Evolutionary conservation across 2,888 invertebrate genomes (phyloP).

Genomic region (Arge pagana): DNA sequence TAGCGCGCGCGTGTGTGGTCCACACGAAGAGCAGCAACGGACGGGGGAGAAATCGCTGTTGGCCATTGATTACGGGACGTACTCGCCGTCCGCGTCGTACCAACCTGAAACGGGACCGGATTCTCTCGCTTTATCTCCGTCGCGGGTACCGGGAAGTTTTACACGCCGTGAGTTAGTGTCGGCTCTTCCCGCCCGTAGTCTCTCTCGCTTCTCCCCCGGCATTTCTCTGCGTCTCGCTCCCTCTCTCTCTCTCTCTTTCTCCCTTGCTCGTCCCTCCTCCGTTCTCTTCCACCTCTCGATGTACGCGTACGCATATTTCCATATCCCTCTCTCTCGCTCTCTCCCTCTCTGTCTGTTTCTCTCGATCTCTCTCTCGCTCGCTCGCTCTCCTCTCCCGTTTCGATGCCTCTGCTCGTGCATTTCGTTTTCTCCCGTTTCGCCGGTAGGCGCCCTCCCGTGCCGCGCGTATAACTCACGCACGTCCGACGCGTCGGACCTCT

Average conservation of each 20-base stretch:
- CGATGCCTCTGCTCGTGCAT: slow-evolving; percentile 45
- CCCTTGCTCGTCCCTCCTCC: slow-evolving; percentile 16
- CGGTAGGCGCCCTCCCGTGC: slow-evolving; percentile 1
- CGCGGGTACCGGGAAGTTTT: slow-evolving; percentile 36
- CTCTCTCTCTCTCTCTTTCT: slow-evolving; percentile 21
- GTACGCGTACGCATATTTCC: too few relatives aligned
- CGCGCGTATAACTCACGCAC: slow-evolving; percentile 15
- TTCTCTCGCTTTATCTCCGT: slow-evolving; percentile 11
- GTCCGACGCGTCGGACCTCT: slow-evolving; percentile 20
- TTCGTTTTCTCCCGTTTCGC: slow-evolving; percentile 38
- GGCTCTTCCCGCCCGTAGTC: slow-evolving; percentile 34
- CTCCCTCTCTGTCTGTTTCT: too few relatives aligned
- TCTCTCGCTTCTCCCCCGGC: slow-evolving; percentile 23
- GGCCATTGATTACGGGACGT: slow-evolving; percentile 45
- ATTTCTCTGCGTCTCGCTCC: slow-evolving; percentile 30
- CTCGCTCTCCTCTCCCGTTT: slow-evolving; percentile 31
- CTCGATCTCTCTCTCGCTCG: slow-evolving; percentile 6
- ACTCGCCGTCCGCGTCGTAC: slow-evolving; percentile 20
- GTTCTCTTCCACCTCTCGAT: background rate
- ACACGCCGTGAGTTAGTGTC: slow-evolving; percentile 44
- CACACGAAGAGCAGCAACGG: too few relatives aligned
- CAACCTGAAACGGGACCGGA: slow-evolving; percentile 13
- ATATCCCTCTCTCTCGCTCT: background rate
- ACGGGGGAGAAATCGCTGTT: slow-evolving; percentile 36
- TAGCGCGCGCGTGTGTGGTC: too few relatives aligned